A percentile compares a stretch with the other conserved stretches of the same genome.
These are phyloP conservation scores for Mobula birostris DNA, from an alignment of 2,113 vertebrate genomes.

Conservation along the genomic window DNA sequence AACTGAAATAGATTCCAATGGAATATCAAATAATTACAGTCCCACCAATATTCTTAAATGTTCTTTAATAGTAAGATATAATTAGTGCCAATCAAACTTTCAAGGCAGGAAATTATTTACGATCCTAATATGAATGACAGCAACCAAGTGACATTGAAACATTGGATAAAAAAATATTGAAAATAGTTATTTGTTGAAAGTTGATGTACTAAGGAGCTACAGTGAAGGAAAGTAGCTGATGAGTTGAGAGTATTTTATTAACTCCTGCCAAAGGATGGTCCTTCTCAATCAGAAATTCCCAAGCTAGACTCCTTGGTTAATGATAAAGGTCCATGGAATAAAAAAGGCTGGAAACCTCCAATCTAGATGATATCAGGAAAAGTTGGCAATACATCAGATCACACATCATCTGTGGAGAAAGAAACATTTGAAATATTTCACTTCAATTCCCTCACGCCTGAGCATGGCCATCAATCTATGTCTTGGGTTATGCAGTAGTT, in stretches of 20 bases:
- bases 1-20: neutral
- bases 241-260: neutral
- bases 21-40: neutral
- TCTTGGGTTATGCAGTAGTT: no score
- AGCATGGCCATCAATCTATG: no score
- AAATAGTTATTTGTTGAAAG: neutral
- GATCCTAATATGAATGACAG: neutral
- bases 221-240: neutral
- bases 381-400: no score
- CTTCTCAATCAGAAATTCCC: neutral
- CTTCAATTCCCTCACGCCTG: no score
- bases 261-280: neutral
- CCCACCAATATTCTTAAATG: neutral
- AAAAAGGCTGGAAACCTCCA: no score
- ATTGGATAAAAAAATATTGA: neutral
- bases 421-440: no score
- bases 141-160: constrained; percentile 7
- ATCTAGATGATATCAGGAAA: neutral
- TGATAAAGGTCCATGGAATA: no score
- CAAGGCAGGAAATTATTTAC: neutral
- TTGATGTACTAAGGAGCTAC: neutral
- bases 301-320: no score
- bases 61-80: neutral
- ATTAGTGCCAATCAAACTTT: neutral
- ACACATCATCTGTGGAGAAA: no score